phyloP scores from a whole-genome alignment of 1,140 invertebrate genomes.

The Apis mellifera region DNA sequence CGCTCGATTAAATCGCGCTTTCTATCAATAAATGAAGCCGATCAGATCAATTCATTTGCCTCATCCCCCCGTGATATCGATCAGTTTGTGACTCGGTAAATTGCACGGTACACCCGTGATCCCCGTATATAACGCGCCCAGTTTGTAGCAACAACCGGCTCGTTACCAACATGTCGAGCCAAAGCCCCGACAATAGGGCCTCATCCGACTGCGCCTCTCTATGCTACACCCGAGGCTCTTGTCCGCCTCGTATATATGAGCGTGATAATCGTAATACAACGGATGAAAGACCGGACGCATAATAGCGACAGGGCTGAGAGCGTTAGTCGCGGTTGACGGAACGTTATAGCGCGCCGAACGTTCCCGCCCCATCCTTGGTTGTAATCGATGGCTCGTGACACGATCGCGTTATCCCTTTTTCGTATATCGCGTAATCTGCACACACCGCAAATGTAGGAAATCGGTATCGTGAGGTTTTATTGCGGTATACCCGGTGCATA shows the following conservation, averaged over 20 bases:
- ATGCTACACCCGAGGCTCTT: conserved; percentile 40
- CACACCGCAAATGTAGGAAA: conserved; percentile 32
- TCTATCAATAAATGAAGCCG: conserved; percentile 14
- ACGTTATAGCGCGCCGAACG: conserved; percentile 19
- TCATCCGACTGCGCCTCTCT: conserved; percentile 44
- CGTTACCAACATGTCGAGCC: conserved; percentile 58
- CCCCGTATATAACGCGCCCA: not conserved
- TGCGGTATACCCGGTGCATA: not conserved
- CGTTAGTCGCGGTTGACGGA: conserved; percentile 56
- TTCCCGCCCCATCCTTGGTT: not conserved
- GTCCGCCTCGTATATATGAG: conserved; percentile 53
- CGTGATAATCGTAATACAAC: conserved; percentile 68
- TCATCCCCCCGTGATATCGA: conserved; percentile 18
- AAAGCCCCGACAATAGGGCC: conserved; percentile 59
- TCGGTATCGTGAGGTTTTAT: conserved; percentile 2
- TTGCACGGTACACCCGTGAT: conserved; percentile 26
- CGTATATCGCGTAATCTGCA: not conserved
- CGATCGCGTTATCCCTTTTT: conserved; percentile 47
- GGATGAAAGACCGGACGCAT: conserved; percentile 64
- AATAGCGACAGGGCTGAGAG: conserved; percentile 61
- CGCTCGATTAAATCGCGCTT: not conserved
- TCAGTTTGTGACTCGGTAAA: conserved; percentile 49
- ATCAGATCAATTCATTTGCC: conserved; percentile 37
- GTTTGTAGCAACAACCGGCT: conserved; percentile 66
- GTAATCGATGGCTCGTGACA: conserved; percentile 57